These are phyloP conservation scores for Celastrina argiolus DNA, from an alignment of 2,888 invertebrate species.

Conservation along the genomic window DNA sequence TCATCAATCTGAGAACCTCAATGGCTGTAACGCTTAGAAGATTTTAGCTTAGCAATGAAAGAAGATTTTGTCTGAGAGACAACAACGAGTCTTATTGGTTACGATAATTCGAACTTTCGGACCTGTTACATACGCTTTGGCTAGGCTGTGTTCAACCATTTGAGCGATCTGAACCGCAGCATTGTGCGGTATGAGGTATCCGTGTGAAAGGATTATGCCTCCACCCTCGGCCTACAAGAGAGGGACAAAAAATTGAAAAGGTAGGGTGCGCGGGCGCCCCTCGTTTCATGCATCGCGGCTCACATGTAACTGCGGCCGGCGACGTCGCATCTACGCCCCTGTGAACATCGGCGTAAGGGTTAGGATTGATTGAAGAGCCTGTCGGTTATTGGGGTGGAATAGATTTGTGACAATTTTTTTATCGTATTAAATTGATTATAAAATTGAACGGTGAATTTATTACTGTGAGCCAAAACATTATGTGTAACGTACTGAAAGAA, in stretches of 20 bases:
- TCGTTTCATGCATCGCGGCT: slow-evolving; percentile 31
- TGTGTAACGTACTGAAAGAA: slow-evolving; percentile 10
- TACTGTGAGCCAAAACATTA: slow-evolving; percentile 10
- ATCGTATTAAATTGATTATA: slow-evolving; percentile 13
- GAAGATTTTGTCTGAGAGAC: no score
- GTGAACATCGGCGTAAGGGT: background rate
- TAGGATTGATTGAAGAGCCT: background rate
- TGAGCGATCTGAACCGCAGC: background rate
- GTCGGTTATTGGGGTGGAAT: slow-evolving; percentile 13
- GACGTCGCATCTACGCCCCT: slow-evolving; percentile 17
- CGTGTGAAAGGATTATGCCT: slow-evolving; percentile 25
- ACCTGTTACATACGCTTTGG: background rate
- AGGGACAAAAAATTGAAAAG: slow-evolving; percentile 30
- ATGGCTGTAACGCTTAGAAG: no score
- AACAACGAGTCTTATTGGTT: no score
- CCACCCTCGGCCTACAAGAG: slow-evolving; percentile 35
- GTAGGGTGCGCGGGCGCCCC: slow-evolving; percentile 45
- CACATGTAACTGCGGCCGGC: slow-evolving; percentile 30
- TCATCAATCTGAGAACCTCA: no score
- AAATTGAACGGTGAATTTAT: slow-evolving; percentile 25
- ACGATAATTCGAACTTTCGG: no score
- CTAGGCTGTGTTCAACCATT: background rate
- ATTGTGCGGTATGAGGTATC: background rate
- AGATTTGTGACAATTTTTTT: slow-evolving; percentile 18
- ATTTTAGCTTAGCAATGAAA: no score